Evolutionary conservation across 2,797 vertebrate species (phyloP), one percentile per base, ranked within the genome.

Genomic region (Diglossa cyanea): DNA sequence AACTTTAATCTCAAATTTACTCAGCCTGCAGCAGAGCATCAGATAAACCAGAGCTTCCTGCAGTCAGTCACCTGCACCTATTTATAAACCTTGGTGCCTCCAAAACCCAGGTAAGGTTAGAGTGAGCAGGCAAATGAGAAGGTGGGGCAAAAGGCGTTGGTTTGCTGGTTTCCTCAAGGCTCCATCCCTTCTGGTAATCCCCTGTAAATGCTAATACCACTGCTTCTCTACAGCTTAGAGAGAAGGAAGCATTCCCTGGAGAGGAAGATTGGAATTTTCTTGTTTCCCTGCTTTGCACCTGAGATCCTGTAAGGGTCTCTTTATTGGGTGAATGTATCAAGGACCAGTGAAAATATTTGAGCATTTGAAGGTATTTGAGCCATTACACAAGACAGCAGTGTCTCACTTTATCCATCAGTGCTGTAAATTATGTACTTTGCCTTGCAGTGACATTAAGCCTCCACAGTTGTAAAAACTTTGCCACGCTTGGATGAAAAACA

Each of bases 401-500:
- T 86, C 78, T 88, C 40, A 18, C 44, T 90, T 79, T 67, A 82
- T 67, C 86, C 73, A 89, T 68, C 85, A 86, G 33, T 4, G 35
- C 47, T 72, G 50, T 68, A 80, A 88, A 92, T 90, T 65, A 86
- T 39, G 78, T 80, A 68, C 81, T 80, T 71, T 86, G 90, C 73
- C 91, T 90, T 63, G 66, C 58, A 84, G 73, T 93, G 70, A 76
- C 90, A 93, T 84, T 88, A 91, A 95, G 47, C 51, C 63, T 76
- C 66, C 83, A 61, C 31, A 93, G 76, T 75, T 84, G 40, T 40
- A 83, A 88, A 91, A 96, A 94, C 86, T 91, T 95, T 88, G 73
- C 55, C 73, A 73, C 2, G 23, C 73, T 93, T 79, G 82, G 89
- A 93, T 91, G 79, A 88, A 91, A 93, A 94, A 35, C 55, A 84